Evolutionary conservation across 2,888 invertebrate genomes (phyloP).

Genomic region (Tachystola acroxantha): DNA sequence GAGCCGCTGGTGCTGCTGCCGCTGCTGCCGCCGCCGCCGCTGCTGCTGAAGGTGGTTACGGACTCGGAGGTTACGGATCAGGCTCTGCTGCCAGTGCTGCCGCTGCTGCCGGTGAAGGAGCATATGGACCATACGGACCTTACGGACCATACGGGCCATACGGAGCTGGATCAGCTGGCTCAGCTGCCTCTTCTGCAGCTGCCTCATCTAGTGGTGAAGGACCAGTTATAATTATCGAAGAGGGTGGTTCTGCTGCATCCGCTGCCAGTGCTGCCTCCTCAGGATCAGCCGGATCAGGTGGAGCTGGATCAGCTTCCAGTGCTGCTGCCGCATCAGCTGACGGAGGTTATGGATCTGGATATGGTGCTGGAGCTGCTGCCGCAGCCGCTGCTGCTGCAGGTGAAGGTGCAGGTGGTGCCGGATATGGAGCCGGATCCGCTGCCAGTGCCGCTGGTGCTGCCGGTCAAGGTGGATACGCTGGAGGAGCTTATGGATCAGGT

Average conservation of each 20-base stretch:
- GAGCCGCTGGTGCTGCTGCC: not conserved
- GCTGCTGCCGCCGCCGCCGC: not conserved
- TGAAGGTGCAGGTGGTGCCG: not conserved
- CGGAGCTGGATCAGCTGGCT: slow-evolving; percentile 7
- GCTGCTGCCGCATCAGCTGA: slow-evolving; percentile 8
- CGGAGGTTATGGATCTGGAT: not conserved
- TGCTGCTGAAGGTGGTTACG: not conserved
- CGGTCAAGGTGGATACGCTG: no score
- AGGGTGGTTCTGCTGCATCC: slow-evolving; percentile 2
- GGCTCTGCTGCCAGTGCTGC: not conserved
- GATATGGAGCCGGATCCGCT: slow-evolving; percentile 3
- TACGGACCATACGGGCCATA: no score
- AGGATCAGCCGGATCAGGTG: not conserved
- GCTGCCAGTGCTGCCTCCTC: slow-evolving; percentile 1
- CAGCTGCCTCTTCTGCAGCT: slow-evolving; percentile 4
- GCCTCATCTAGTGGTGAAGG: slow-evolving; percentile 8
- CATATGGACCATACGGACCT: no score
- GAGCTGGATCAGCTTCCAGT: slow-evolving; percentile 2
- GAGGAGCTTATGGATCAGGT: no score
- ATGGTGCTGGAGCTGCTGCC: not conserved
- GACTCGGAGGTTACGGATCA: no score
- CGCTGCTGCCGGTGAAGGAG: not conserved
- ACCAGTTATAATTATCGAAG: slow-evolving; percentile 3
- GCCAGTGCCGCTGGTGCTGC: not conserved
- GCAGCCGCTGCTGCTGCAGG: slow-evolving; percentile 1